phyloP scores from a whole-genome alignment of 2,888 invertebrate genomes.

The Opisthograptis luteolata region DNA sequence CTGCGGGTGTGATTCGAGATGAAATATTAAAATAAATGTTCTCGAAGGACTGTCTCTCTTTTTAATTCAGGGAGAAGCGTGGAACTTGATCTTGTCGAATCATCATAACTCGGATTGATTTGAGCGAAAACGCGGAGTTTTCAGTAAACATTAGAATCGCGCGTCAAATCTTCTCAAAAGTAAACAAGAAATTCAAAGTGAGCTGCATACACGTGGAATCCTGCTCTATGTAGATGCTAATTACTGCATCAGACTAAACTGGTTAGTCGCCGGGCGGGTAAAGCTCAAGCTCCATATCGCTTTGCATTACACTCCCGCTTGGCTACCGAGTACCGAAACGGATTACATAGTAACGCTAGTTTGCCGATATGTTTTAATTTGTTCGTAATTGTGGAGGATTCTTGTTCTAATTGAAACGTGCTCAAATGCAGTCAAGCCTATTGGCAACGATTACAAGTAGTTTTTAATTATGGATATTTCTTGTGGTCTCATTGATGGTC shows the following conservation, averaged over 20 bases:
- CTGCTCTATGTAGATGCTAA: conserved; percentile 67
- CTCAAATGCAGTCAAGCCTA: no score
- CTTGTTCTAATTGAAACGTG: no score
- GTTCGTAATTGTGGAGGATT: no score
- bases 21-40: conserved; percentile 14
- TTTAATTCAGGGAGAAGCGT: conserved; percentile 12
- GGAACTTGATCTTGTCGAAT: conserved; percentile 18
- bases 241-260: conserved; percentile 74
- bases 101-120: conserved; percentile 18
- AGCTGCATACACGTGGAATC: conserved; percentile 50
- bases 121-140: conserved; percentile 7
- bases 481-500: no score
- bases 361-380: no score
- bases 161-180: conserved; percentile 47
- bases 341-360: conserved; percentile 53
- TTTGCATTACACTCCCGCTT: conserved; percentile 48
- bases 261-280: conserved; percentile 57
- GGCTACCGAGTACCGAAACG: no score
- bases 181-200: conserved; percentile 58
- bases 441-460: no score
- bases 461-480: no score
- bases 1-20: conserved; percentile 24
- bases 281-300: conserved; percentile 45
- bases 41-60: conserved; percentile 7
- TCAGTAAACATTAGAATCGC: conserved; percentile 14